Percentiles rank a stretch among this genome's conserved stretches.
These are phyloP conservation scores for Dicrostonyx torquatus DNA, from an alignment of 2,797 vertebrate species.

Conservation along the genomic window DNA sequence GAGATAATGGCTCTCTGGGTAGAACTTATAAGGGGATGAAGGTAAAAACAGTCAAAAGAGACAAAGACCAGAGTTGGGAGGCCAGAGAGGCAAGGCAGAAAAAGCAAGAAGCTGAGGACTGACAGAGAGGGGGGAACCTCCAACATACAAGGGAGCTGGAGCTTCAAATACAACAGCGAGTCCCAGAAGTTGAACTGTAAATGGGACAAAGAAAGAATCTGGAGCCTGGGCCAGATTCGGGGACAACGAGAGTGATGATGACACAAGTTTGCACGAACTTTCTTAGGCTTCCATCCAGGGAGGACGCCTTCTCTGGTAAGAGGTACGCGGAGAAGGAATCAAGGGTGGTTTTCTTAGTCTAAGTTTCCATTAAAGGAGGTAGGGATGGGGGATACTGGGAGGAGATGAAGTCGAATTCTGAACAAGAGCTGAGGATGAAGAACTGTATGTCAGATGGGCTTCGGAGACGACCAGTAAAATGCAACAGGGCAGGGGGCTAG, in stretches of 20 bases:
- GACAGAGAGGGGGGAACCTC: not conserved
- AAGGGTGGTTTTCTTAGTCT: not conserved
- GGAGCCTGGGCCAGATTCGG: not conserved
- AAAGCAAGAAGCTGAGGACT: not conserved
- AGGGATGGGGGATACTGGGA: not conserved
- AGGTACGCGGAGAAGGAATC: not conserved
- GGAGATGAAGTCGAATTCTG: not conserved
- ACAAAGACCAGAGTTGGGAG: not conserved
- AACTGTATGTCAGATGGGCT: not conserved
- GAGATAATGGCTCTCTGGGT: not conserved
- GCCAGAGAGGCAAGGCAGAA: not conserved
- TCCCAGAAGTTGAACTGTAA: not conserved
- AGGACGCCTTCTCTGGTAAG: not conserved
- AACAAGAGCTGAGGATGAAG: not conserved
- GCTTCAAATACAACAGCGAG: not conserved
- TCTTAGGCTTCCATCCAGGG: not conserved
- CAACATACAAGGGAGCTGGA: not conserved
- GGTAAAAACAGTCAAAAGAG: not conserved
- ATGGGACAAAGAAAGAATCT: not conserved
- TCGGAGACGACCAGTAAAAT: not conserved
- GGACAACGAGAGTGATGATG: not conserved
- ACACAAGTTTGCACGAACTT: constrained; percentile 53
- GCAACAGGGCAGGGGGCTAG: not conserved
- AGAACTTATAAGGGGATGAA: not conserved
- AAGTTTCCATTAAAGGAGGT: not conserved